Base-by-base conservation (phyloP, 2,888 invertebrate genomes). In the Hipparchia semele region DNA sequence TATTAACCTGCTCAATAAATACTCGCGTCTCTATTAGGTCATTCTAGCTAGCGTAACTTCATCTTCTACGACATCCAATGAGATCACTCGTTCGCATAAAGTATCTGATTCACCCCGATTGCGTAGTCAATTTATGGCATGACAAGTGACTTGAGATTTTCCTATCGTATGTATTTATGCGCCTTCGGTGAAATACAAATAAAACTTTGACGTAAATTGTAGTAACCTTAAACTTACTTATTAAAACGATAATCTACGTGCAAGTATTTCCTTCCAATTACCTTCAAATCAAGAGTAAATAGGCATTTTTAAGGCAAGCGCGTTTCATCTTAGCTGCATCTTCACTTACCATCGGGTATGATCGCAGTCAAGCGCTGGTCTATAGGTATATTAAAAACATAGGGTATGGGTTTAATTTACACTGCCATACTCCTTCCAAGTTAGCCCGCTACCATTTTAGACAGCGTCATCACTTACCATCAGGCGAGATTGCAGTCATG, bases 81-180 rank as follows among this genome's bases (percentile, higher is more conserved):
- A 88, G 82, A 86, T 88, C 88, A 89, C 81, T 79, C 72, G 78
- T 80, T 71, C 71, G 67, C 72, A 74, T 76, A 71, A 68, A 71
- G 71, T 65, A 71, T 70, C 75, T 78, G 74, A 78, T 75, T 78
- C 77, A 77, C 61, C 49, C 67, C 65, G 71, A 72, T 74, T 77
- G 71, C 75, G 75, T 75, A 75, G 70, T 76, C 60, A 58, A 66
- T 71, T 68, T 69, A 70, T 23, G 54, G 59, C 67, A 56, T 73
- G 69, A 73, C 73, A 54, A 64, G 73, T 71, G 54, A 70, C 60
- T 73, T 53, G 67, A 72, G 66, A 70, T 75, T 73, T 73, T 70
- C 60, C 73, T 71, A 65, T 56, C n/a, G 59, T 54, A 6, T 33
- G 54, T 58, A 59, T 6, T 39, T 60, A 65, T 58, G 10, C 58